Base-by-base conservation (phyloP, 37 sponge, comb jelly and placozoan genomes). In the Mnemiopsis leidyi region DNA sequence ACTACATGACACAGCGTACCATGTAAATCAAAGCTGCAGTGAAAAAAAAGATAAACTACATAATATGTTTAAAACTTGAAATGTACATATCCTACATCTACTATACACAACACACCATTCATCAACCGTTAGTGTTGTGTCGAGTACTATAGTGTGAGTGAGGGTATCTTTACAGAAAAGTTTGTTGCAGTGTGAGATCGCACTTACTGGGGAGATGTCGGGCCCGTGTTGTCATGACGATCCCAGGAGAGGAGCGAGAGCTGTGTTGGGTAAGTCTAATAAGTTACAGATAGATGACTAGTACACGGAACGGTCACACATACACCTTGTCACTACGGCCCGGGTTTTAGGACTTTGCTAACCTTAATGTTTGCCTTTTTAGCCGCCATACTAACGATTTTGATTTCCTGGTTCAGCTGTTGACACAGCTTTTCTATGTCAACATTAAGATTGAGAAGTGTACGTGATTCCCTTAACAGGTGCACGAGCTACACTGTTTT, bases 231-330 rank as follows among this genome's bases (percentile, higher is more conserved):
- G 29, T 3, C 29, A 71, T 67, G 13, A 13, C 20, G 68, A 67
- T 71, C 29, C 30, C 73, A 28, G 73, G 30, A 71, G 30, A 25
- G 13, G 9, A 5, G 61, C 61, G 30, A 25, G 29, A 32, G 79
- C 79, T 77, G 79, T 77, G 79, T 77, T 77, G 79, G 79, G 79
- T 77, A 77, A 32, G 9, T 77, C 79, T 77, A 77, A 77, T 77
- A 77, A 77, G 79, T 77, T 77, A 33, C 33, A 34, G 21, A n/a
- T 30, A 71, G 2, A 71, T 30, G 26, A 71, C 73, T 3, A 29
- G 23, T 23, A 71, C 73, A 71, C 73, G n/a, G n/a, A n/a, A n/a
- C n/a, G n/a, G n/a, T n/a, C n/a, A n/a, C n/a, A n/a, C n/a, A n/a
- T n/a, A n/a, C n/a, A n/a, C n/a, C n/a, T n/a, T n/a, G n/a, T n/a